Evolutionary conservation across 2,888 invertebrate genomes (phyloP).

Genomic region (Caradrina kadenii): DNA sequence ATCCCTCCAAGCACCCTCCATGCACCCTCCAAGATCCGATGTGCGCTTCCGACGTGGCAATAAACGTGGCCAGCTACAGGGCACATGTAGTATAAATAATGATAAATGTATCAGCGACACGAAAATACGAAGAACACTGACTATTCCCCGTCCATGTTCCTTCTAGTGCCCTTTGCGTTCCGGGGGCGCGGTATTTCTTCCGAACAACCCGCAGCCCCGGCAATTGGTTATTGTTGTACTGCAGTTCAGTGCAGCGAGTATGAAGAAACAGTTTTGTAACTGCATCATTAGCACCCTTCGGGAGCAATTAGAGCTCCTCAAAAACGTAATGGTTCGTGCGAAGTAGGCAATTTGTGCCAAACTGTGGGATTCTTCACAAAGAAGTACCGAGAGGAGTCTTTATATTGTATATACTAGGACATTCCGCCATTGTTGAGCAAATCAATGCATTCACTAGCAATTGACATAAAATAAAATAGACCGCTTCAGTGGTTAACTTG

Average conservation of each 20-base stretch:
- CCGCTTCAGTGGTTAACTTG: conserved; percentile 5
- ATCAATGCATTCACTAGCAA: neutral
- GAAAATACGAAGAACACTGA: too few species aligned
- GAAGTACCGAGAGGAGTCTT: conserved; percentile 1
- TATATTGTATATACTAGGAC: neutral
- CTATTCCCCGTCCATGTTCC: too few species aligned
- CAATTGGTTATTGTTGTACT: conserved; percentile 15
- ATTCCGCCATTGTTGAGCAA: neutral
- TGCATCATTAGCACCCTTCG: conserved; percentile 49
- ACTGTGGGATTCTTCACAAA: conserved; percentile 15
- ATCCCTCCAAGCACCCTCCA: too few species aligned
- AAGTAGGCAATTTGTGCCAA: conserved; percentile 54
- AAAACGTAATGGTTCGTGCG: conserved; percentile 54
- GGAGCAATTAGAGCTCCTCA: conserved; percentile 62
- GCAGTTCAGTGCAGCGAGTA: conserved; percentile 7
- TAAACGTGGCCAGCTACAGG: too few species aligned
- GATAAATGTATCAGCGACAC: too few species aligned
- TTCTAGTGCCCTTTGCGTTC: too few species aligned
- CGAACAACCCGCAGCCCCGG: too few species aligned
- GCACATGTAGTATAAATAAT: too few species aligned
- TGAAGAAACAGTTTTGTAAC: conserved; percentile 37
- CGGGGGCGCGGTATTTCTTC: too few species aligned
- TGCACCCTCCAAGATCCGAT: too few species aligned
- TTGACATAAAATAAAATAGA: neutral
- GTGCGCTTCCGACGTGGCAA: too few species aligned